A percentile compares a stretch with the other conserved stretches of the same genome.
These are phyloP conservation scores for Enhydra lutris DNA, from an alignment of 2,113 vertebrate species.

Conservation along the genomic window DNA sequence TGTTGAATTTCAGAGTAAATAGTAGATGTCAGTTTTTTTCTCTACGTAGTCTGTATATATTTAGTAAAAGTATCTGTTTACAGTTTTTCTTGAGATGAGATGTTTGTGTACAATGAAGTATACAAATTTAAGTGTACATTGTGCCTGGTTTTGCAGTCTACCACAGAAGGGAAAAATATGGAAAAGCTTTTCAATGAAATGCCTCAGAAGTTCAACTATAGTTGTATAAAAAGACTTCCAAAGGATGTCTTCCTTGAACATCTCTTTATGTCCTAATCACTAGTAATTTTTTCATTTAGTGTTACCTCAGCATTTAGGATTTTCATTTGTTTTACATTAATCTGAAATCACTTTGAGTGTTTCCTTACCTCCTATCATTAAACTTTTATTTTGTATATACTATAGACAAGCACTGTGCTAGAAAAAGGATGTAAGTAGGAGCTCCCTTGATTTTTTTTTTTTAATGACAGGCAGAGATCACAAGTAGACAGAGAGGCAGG, in stretches of 20 bases:
- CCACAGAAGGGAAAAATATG: not conserved
- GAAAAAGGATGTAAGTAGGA: not conserved
- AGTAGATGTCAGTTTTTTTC: not conserved
- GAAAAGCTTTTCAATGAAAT: not conserved
- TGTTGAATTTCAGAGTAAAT: slow-evolving; percentile 12
- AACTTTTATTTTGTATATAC: not conserved
- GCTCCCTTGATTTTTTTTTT: not conserved
- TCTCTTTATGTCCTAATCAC: not conserved
- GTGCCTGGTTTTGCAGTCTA: not conserved
- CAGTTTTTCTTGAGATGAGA: slow-evolving; percentile 15
- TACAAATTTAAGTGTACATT: not conserved
- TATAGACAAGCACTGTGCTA: not conserved
- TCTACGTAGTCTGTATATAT: not conserved
- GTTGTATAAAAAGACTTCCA: not conserved
- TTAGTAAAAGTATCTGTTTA: slow-evolving; percentile 16
- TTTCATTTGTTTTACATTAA: slow-evolving; percentile 30
- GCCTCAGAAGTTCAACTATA: not conserved
- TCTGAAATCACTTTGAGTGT: not conserved
- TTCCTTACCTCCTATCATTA: not conserved
- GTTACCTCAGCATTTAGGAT: slow-evolving; percentile 4
- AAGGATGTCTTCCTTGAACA: not conserved
- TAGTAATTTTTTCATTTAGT: not conserved
- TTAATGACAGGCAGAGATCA: too few relatives aligned
- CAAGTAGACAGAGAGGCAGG: too few relatives aligned
- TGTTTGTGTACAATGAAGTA: not conserved